Evolutionary conservation across 2,797 vertebrate genomes (phyloP).

Genomic region (Pampus argenteus): DNA sequence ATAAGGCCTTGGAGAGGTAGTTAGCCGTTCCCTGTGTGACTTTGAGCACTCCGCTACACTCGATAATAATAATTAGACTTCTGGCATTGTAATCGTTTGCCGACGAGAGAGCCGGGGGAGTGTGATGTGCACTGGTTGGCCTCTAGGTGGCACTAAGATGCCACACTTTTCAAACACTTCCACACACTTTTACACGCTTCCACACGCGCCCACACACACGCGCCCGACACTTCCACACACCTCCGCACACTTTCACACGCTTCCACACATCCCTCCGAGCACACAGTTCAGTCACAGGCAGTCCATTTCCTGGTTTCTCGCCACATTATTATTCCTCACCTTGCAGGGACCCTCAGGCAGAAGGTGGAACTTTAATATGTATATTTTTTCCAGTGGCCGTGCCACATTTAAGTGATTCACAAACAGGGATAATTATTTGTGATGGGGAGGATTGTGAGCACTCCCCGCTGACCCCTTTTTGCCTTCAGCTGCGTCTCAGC

Average conservation of each 20-base stretch:
- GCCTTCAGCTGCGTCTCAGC: constrained; percentile 15
- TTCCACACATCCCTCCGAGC: not conserved
- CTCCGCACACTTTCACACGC: constrained; percentile 13
- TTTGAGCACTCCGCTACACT: not conserved
- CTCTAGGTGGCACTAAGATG: constrained; percentile 61
- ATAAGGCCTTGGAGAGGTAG: not conserved
- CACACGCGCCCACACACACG: too few species aligned
- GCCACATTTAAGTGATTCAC: constrained; percentile 43
- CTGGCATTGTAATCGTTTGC: constrained; percentile 3
- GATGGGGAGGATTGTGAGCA: constrained; percentile 30
- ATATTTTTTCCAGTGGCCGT: constrained; percentile 55
- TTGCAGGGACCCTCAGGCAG: constrained; percentile 46
- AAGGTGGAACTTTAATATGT: constrained; percentile 56
- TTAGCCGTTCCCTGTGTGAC: not conserved
- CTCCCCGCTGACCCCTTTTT: constrained; percentile 23
- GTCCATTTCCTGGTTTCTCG: constrained; percentile 37
- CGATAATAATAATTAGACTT: not conserved
- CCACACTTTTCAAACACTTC: constrained; percentile 6
- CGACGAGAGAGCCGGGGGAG: not conserved
- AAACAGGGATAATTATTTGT: constrained; percentile 54
- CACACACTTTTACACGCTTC: not conserved
- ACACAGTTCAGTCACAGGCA: not conserved
- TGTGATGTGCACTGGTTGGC: not conserved
- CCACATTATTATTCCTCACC: constrained; percentile 45
- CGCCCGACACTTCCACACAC: too few species aligned